Evolutionary conservation across 2,797 vertebrate genomes (phyloP), one percentile per base, ranked within the genome.

Genomic region (Amblyopsis hoosieri): DNA sequence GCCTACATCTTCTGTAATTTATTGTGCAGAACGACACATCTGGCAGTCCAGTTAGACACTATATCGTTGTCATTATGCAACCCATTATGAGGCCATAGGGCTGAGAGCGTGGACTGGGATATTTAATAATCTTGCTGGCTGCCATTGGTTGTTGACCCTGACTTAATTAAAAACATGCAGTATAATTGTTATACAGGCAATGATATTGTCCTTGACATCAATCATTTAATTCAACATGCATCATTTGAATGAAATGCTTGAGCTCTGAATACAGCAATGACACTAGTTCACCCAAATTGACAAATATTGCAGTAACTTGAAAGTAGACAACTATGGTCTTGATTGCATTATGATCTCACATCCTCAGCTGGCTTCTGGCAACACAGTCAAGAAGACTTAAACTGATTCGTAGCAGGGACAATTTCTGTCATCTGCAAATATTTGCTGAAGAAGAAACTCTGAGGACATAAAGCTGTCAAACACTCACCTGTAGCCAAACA

Each of bases 341-440:
- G 45, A 65, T 66, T 33, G 15, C 2, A 51, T 59, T 19, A 50
- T 54, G 33, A 64, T 66, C 49, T 72, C 5, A 19, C 0, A 2
- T 42, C 37, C 37, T 42, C 37, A 69, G 59, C 14, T 57, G 60
- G 61, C 63, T 57, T 11, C 5, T 0, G 69, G 57, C 46, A 59
- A 17, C 47, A 50, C 55, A 56, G 29, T 52, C 62, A n/a, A 0
- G 19, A 50, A 74, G 56, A 73, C 69, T 66, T 76, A 68, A 50
- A 71, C 46, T 48, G 8, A 78, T 81, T 57, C 58, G 19, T 69
- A 67, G 64, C 42, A 10, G 1, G 1, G 46, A 33, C 29, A 59
- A 67, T 61, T 64, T 72, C n/a, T 47, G 9, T 65, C 59, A 69
- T 70, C 62, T 66, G 13, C 52, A 66, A 70, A 76, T 72, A 64